phyloP scores from a whole-genome alignment of 2,888 invertebrate genomes.

The Brachynemurus nebulosus region DNA sequence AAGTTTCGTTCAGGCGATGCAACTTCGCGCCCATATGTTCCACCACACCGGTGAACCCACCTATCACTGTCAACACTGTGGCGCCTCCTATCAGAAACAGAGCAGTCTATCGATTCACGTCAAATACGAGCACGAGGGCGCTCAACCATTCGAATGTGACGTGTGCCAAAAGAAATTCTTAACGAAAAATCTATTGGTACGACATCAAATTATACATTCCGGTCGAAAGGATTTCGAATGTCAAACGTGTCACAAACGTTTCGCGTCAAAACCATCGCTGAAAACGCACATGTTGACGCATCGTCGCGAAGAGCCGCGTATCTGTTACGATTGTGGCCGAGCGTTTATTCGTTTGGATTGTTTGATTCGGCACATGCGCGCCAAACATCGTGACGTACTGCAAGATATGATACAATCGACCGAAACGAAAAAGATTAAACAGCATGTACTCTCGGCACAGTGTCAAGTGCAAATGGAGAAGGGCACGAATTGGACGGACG shows the following conservation, averaged over 20 bases:
- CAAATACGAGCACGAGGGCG: constrained; percentile 48
- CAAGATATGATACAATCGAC: constrained; percentile 46
- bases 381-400: constrained; percentile 51
- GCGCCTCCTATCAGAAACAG: constrained; percentile 32
- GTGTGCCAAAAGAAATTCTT: constrained; percentile 44
- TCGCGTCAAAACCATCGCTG: constrained; percentile 52
- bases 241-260: constrained; percentile 45
- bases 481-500: constrained; percentile 40
- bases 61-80: constrained; percentile 47
- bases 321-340: constrained; percentile 62
- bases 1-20: constrained; percentile 73
- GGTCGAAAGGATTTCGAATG: constrained; percentile 30
- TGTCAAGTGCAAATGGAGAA: constrained; percentile 31
- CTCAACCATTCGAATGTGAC: constrained; percentile 41
- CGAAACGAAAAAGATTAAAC: constrained; percentile 40
- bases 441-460: constrained; percentile 32
- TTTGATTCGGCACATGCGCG: constrained; percentile 60
- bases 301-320: constrained; percentile 58
- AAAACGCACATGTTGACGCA: constrained; percentile 59
- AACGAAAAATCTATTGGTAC: constrained; percentile 44
- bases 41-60: constrained; percentile 58
- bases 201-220: constrained; percentile 42
- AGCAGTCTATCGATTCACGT: constrained; percentile 40
- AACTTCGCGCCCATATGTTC: constrained; percentile 63
- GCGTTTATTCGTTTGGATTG: constrained; percentile 70